These are phyloP conservation scores for Pogona vitticeps DNA, from an alignment of 2,113 vertebrate species.

Conservation along the genomic window DNA sequence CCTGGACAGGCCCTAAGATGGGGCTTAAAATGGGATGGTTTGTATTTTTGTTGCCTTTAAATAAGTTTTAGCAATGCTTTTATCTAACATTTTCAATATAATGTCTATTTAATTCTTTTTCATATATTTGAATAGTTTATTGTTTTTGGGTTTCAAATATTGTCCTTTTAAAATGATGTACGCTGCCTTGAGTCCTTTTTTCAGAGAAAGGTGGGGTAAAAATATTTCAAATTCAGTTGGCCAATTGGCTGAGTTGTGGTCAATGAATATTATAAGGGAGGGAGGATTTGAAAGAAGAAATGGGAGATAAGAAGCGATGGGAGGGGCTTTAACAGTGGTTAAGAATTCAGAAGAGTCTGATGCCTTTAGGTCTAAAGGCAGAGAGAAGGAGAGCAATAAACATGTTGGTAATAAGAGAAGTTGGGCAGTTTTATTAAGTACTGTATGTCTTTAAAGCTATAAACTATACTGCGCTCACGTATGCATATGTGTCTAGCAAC, in stretches of 20 bases:
- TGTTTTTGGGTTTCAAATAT: no score
- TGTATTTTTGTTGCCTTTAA: no score
- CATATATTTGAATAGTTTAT: no score
- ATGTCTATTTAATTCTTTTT: no score
- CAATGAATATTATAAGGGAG: neutral
- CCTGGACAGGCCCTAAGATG: no score
- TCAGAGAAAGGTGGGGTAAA: no score
- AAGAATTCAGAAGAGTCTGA: neutral
- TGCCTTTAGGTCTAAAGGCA: neutral
- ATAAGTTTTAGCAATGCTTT: no score
- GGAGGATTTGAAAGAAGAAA: neutral
- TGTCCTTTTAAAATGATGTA: no score
- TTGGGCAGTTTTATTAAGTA: neutral
- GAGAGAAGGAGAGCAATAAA: neutral
- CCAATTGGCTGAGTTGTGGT: neutral
- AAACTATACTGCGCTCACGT: neutral
- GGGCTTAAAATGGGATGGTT: no score
- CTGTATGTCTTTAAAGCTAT: neutral
- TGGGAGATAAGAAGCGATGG: neutral
- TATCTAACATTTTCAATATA: no score
- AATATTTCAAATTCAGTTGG: no score
- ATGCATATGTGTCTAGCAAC: neutral
- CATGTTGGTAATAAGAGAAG: neutral
- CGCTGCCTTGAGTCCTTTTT: no score
- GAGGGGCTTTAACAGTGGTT: neutral